Evolutionary conservation across 1,140 invertebrate genomes (phyloP), one percentile per base, ranked within the genome.

Genomic region (Papilio polytes): DNA sequence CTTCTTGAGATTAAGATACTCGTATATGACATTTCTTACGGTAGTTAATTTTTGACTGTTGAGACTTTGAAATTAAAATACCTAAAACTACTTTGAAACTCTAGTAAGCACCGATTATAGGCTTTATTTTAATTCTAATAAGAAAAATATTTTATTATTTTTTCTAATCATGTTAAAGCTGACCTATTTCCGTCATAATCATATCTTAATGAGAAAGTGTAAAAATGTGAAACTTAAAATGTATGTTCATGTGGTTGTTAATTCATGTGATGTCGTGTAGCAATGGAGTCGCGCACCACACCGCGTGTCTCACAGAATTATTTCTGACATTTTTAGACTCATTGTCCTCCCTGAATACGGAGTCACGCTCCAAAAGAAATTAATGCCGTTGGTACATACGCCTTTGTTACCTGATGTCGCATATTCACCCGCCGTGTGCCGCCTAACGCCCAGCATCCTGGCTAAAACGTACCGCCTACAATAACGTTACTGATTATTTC

Each of bases 351-450:
- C 83, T 91, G 89, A 90, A 91, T 90, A 91, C 88, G 85, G 83
- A 93, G 92, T 94, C 93, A 94, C 93, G 92, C 91, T 94, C 93
- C 92, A 94, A 92, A 93, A 94, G 92, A 85, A 94, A 94, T 93
- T 93, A 94, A 94, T 94, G 90, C 87, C 88, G 87, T 82, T 87
- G 84, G 85, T 90, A 90, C 87, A 87, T 87, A 86, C 81, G 81
- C 85, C 86, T 90, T 91, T 94, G 87, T 92, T 87, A 88, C 86
- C 82, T 76, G 80, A 59, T 59, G 53, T 76, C 80, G 85, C 81
- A 78, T 84, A 86, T 86, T 86, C 80, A 84, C 82, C 84, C 83
- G 78, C 80, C 79, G 80, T 15, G 51, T 78, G 44, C 44, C 46
- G 74, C 46, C 44, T 76, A 31, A 51, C 22, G 22, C 63, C 63